Base-by-base conservation (phyloP, 2,888 invertebrate genomes). In the Cryptophagus acutangulus region DNA sequence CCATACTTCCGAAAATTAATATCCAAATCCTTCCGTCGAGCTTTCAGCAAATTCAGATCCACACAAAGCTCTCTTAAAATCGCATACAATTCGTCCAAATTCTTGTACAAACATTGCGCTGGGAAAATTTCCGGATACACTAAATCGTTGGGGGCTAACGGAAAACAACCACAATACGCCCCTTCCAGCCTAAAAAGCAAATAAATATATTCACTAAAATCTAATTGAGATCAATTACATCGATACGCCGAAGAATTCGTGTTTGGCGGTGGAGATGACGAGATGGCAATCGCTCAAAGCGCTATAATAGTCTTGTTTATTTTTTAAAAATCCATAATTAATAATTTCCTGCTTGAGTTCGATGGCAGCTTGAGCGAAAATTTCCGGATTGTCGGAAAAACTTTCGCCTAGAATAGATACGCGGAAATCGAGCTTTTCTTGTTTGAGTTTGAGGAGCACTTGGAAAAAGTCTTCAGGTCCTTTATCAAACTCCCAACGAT, bases 401-500 rank as follows among this genome's bases (percentile, higher is more conserved):
- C 68, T 72, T 65, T 84, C 80, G 2, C 85, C 81, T 13, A 81
- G 67, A 29, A 85, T 70, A 14, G 76, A 76, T 13, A 84, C 64
- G 42, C 67, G 64, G 59, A 84, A 85, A 38, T 74, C 65, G 8
- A 71, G 61, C 14, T 74, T 72, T 8, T 74, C 67, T 30, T 75
- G 72, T 36, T 72, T 69, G 16, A 81, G 59, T 41, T 66, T 67
- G 41, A 70, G 59, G 3, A 80, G 53, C 1, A 75, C 72, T 20
- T 74, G 64, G 43, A 84, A 79, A 53, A 85, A 75, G 10, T 74
- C 63, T 30, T 79, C 76, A 1, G 85, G 85, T 59, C 80, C 78
- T 67, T 84, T 85, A 60, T 86, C 85, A 63, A 83, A 82, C 63
- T 85, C 85, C 84, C 86, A 86, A 55, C 85, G 71, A 66, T 86